phyloP scores from a whole-genome alignment of 2,888 invertebrate species.

The Caenorhabditis panamensis region DNA sequence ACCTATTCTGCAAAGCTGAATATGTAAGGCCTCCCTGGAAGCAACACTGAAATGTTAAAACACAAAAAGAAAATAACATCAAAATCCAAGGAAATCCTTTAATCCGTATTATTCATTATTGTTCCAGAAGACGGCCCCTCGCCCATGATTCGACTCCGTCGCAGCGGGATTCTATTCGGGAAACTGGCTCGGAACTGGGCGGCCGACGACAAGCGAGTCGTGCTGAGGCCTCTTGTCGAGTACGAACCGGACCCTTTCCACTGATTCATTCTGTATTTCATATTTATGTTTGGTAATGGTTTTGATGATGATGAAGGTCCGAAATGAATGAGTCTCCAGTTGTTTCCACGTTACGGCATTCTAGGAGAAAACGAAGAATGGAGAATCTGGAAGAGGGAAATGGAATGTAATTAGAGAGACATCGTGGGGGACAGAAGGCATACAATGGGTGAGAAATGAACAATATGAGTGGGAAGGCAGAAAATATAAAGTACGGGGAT shows the following conservation, averaged over 20 bases:
- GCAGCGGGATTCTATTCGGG: constrained; percentile 58
- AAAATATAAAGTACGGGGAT: not conserved
- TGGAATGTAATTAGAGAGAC: not conserved
- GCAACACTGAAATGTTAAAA: not conserved
- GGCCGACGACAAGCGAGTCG: constrained; percentile 55
- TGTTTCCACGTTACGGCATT: not conserved
- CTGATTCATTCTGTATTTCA: constrained; percentile 6
- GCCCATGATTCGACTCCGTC: constrained; percentile 49
- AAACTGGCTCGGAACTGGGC: constrained; percentile 59
- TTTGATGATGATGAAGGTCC: constrained; percentile 1
- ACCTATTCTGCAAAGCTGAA: not conserved
- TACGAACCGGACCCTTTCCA: constrained; percentile 44
- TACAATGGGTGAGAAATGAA: not conserved
- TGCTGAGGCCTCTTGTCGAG: constrained; percentile 49
- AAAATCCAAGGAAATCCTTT: not conserved
- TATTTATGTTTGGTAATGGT: constrained; percentile 4
- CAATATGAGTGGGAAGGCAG: not conserved
- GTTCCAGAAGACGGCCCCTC: constrained; percentile 10
- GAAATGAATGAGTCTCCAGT: constrained; percentile 7
- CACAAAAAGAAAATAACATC: not conserved
- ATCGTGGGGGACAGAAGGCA: not conserved
- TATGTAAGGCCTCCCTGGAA: not conserved
- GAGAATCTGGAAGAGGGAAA: not conserved
- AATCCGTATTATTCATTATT: not conserved
- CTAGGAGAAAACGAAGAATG: not conserved